Conservation (phyloP, 2,888 invertebrate species). For the Mystacides longicornis region DNA sequence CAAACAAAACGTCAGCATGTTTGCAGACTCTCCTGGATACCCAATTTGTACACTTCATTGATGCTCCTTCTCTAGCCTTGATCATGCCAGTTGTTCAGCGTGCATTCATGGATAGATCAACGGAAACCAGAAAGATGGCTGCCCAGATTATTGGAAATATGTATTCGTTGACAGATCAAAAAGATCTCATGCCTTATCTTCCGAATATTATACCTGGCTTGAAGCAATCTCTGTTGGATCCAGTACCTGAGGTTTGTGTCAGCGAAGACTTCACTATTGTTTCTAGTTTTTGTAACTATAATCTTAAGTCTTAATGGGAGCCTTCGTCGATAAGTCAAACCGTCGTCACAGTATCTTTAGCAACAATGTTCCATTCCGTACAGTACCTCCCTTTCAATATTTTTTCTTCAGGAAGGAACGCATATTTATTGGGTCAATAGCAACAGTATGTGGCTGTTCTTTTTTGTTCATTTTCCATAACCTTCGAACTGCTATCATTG, state of each 20-base stretch:
- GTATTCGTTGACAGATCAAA: slow-evolving; percentile 98
- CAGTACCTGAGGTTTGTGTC: slow-evolving; percentile 97
- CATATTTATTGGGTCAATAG: too few species aligned
- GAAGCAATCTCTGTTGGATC: slow-evolving; percentile 92
- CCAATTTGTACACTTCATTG: slow-evolving; percentile 98
- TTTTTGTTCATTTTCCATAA: too few species aligned
- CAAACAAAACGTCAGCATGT: slow-evolving; percentile 86
- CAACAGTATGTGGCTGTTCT: too few species aligned
- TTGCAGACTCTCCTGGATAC: slow-evolving; percentile 91
- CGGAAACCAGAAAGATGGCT: slow-evolving; percentile 98
- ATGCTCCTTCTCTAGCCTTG: slow-evolving; percentile 94
- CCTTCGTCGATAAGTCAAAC: too few species aligned
- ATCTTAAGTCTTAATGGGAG: too few species aligned
- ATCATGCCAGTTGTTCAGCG: slow-evolving; percentile 99
- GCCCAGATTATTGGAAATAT: slow-evolving; percentile 99
- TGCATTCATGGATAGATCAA: slow-evolving; percentile 95
- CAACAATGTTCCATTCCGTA: too few species aligned
- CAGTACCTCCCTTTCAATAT: too few species aligned
- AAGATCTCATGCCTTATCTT: slow-evolving; percentile 93
- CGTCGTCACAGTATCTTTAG: too few species aligned
- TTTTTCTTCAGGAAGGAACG: too few species aligned
- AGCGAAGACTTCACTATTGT: too few species aligned
- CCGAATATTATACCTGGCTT: slow-evolving; percentile 94
- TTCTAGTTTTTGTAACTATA: too few species aligned
- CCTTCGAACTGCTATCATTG: too few species aligned